Percentiles rank a stretch among this genome's conserved stretches.
Evolutionary conservation across 2,113 vertebrate genomes (phyloP).

Genomic region (Cyphomyrus plagiostoma): DNA sequence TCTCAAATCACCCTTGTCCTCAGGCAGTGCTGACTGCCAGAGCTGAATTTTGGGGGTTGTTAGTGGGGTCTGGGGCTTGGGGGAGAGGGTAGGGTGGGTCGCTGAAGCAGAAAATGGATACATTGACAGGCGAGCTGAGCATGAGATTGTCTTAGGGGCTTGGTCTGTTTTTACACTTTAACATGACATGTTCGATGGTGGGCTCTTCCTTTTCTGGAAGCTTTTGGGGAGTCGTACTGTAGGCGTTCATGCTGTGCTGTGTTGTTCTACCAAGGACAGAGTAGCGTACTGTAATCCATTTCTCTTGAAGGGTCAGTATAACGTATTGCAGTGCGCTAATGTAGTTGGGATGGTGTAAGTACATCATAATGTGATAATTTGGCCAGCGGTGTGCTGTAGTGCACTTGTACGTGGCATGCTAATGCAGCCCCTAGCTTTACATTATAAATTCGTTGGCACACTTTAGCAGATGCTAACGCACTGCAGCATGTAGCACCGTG

Average conservation of each 20-base stretch:
- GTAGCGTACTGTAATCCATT: not conserved
- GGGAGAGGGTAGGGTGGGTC: slow-evolving; percentile 26
- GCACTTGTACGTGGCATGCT: not conserved
- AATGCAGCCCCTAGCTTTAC: not conserved
- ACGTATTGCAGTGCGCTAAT: not conserved
- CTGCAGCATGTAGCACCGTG: not conserved
- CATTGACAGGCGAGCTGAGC: slow-evolving; percentile 38
- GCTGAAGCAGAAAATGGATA: slow-evolving; percentile 51
- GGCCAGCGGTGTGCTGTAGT: not conserved
- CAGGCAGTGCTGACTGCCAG: not conserved
- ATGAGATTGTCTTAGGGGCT: slow-evolving; percentile 27
- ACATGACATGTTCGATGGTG: slow-evolving; percentile 12
- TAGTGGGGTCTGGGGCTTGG: slow-evolving; percentile 10
- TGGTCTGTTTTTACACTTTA: slow-evolving; percentile 6
- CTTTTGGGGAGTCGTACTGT: not conserved
- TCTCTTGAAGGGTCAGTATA: not conserved
- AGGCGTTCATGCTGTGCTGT: not conserved
- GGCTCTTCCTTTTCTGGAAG: not conserved
- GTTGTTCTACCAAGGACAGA: not conserved
- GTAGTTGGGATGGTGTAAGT: not conserved
- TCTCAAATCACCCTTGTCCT: not conserved
- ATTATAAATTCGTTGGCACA: not conserved
- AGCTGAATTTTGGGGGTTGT: slow-evolving; percentile 5
- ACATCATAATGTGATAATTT: not conserved
- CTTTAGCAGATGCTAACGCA: not conserved